phyloP scores from a whole-genome alignment of 2,888 invertebrate genomes.

The Calliopum simillimum region DNA sequence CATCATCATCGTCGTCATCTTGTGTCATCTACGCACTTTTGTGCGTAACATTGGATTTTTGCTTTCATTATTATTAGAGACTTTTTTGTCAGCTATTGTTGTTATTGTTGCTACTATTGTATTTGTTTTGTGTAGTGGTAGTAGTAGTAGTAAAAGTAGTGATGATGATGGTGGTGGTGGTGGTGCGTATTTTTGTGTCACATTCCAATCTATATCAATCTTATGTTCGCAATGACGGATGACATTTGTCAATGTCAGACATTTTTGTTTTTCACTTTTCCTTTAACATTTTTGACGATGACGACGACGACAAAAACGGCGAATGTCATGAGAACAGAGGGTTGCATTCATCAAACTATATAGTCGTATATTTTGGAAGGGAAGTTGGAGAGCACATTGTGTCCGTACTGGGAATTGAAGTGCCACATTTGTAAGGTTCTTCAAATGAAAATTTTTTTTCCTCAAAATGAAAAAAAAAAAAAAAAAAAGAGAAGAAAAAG shows the following conservation, averaged over 20 bases:
- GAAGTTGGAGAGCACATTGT: neutral
- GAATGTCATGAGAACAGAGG: neutral
- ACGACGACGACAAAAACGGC: slow-evolving; percentile 50
- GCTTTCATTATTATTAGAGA: slow-evolving; percentile 45
- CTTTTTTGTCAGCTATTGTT: slow-evolving; percentile 30
- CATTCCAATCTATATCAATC: slow-evolving; percentile 69
- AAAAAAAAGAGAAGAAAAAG: neutral
- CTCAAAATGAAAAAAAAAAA: no score
- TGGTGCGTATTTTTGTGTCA: slow-evolving; percentile 65
- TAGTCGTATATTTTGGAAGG: neutral
- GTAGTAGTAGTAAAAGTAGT: slow-evolving; percentile 50
- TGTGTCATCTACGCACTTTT: slow-evolving; percentile 57
- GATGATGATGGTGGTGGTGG: slow-evolving; percentile 42
- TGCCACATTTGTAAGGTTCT: slow-evolving; percentile 32
- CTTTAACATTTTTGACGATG: slow-evolving; percentile 52
- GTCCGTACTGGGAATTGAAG: slow-evolving; percentile 36
- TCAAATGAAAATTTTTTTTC: neutral
- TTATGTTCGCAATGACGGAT: slow-evolving; percentile 69
- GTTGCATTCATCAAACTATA: neutral
- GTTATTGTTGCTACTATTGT: slow-evolving; percentile 37
- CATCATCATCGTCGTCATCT: slow-evolving; percentile 57
- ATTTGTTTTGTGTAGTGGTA: slow-evolving; percentile 44
- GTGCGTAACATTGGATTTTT: neutral
- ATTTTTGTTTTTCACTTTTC: slow-evolving; percentile 64
- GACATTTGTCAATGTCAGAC: slow-evolving; percentile 69